A percentile compares a stretch with the other conserved stretches of the same genome.
phyloP scores from a whole-genome alignment of 2,113 vertebrate species.

The Hemiprocne comata region DNA sequence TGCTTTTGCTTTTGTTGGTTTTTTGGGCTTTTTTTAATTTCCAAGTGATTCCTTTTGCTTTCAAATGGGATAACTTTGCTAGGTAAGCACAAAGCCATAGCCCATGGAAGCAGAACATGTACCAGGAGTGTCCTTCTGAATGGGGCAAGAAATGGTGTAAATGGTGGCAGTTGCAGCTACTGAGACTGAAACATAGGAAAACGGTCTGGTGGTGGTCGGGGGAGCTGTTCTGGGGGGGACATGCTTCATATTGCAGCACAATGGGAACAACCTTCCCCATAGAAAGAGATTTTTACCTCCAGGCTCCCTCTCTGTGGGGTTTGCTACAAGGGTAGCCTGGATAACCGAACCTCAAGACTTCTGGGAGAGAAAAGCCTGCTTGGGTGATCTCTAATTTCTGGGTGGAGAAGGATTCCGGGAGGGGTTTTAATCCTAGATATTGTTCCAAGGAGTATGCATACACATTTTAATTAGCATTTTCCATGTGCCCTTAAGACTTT shows the following conservation, averaged over 20 bases:
- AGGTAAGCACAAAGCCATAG: background rate
- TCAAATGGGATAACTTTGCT: background rate
- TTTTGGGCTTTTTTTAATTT: background rate
- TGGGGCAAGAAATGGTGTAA: background rate
- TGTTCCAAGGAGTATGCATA: background rate
- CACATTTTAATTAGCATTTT: background rate
- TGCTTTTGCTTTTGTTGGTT: no score
- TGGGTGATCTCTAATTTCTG: background rate
- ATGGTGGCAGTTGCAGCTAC: background rate
- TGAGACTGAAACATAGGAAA: background rate
- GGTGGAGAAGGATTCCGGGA: background rate
- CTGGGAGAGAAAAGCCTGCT: background rate
- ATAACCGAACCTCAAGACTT: background rate
- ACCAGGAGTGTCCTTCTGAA: background rate
- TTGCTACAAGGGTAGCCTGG: background rate
- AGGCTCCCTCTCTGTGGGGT: background rate
- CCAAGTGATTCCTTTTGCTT: background rate
- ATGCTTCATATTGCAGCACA: background rate
- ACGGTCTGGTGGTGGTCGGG: background rate
- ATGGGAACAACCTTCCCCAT: background rate
- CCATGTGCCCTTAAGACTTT: background rate
- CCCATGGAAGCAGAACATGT: fast-evolving
- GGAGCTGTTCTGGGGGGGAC: background rate
- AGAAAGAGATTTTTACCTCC: background rate
- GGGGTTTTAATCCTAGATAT: background rate